Evolutionary conservation across 2,113 vertebrate species (phyloP), one percentile per base, ranked within the genome.

Genomic region (Ondatra zibethicus): DNA sequence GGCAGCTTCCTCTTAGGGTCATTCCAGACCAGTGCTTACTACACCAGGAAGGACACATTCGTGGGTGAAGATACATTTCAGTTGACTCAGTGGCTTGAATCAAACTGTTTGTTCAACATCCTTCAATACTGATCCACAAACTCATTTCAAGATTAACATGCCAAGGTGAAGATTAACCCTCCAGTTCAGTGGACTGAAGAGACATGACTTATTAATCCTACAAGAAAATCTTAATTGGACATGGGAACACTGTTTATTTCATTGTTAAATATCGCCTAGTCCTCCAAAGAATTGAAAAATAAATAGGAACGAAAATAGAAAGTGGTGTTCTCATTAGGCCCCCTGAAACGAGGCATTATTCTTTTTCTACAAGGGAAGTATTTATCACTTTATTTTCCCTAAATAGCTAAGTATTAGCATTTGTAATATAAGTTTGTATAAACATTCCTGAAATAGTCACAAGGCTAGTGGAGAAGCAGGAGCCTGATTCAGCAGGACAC

Each of bases 171-270:
- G 98, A 98, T 98, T 98, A 99, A 98, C 97, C 97, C 98, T 98
- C 97, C 97, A 96, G 93, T 98, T 98, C 94, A 88, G 52, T 68
- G 87, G 58, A 92, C 95, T 98, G 98, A 98, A 97, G 98, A 98
- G 96, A 98, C 98, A 97, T 97, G 98, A 98, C 93, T 98, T 99
- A 98, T 98, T 98, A 99, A 98, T 98, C 98, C 97, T 97, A 96
- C 96, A 98, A 98, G 97, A 98, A 98, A 98, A 98, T 85, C 97
- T 97, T 98, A 98, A 99, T 98, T 98, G 98, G 98, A 98, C 98
- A 97, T 94, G 76, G 47, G 96, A 98, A 97, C 91, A 82, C 97
- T 96, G 73, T 93, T 97, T 98, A 89, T 97, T 98, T 97, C 97
- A 97, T 97, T 98, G 98, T 98, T 98, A 98, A 98, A 98, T 95